A percentile compares a stretch with the other conserved stretches of the same genome.
Conservation (phyloP, 2,888 invertebrate species). For the Meloe dianella region DNA sequence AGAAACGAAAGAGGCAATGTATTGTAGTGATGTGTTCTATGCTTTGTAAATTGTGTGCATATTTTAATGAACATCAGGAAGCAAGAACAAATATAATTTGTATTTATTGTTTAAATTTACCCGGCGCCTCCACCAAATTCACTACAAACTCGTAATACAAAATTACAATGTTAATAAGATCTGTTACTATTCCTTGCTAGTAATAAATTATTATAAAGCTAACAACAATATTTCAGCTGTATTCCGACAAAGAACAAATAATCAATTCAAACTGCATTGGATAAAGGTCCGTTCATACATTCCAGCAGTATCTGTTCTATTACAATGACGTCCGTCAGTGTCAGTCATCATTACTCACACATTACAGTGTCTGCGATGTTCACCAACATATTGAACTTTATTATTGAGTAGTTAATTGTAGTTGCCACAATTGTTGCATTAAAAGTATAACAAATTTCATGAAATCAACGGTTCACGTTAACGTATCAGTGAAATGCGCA, state of each 20-base stretch:
- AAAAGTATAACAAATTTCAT: too few relatives aligned
- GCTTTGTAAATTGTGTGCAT: slow-evolving; percentile 4
- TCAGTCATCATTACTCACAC: too few relatives aligned
- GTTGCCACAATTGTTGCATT: too few relatives aligned
- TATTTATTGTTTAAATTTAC: background rate
- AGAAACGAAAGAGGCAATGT: background rate
- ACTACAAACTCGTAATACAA: background rate
- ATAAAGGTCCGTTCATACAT: too few relatives aligned
- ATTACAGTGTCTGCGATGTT: too few relatives aligned
- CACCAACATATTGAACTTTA: too few relatives aligned
- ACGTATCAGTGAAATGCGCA: too few relatives aligned
- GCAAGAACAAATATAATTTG: slow-evolving; percentile 1
- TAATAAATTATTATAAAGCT: background rate
- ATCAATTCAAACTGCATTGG: background rate
- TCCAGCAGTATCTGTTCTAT: too few relatives aligned
- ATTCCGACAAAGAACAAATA: background rate
- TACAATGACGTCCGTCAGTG: too few relatives aligned
- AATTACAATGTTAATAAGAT: background rate
- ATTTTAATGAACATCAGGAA: background rate
- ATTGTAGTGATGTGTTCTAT: background rate
- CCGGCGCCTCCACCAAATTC: slow-evolving; percentile 9
- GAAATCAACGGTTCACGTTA: too few relatives aligned
- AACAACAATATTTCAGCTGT: background rate
- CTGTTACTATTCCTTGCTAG: background rate
- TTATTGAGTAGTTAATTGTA: too few relatives aligned